These are phyloP conservation scores for Apodemia zela DNA, from an alignment of 2,888 invertebrate genomes.

Conservation along the genomic window DNA sequence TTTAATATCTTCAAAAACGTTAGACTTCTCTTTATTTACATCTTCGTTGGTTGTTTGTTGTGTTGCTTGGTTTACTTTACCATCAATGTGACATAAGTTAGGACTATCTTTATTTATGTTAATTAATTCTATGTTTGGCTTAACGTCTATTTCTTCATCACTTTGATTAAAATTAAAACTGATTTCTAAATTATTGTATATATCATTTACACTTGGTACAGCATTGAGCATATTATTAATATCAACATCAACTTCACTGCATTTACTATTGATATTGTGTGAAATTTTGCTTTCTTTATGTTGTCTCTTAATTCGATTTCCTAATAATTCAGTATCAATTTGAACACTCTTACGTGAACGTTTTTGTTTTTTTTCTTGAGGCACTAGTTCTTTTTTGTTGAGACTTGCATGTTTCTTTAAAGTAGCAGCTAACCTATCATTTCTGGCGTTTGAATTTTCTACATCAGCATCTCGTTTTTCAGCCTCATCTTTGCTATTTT, in stretches of 20 bases:
- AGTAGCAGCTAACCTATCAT: constrained; percentile 55
- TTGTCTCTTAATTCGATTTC: constrained; percentile 37
- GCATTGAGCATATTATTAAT: constrained; percentile 47
- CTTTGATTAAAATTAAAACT: constrained; percentile 42
- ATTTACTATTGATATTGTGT: constrained; percentile 37
- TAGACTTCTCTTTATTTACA: neutral
- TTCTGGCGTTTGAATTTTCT: constrained; percentile 28
- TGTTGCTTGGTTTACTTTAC: constrained; percentile 6
- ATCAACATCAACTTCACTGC: constrained; percentile 36
- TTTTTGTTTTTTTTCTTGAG: constrained; percentile 46
- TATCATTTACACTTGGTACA: constrained; percentile 72
- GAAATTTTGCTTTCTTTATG: constrained; percentile 30
- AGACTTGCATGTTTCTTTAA: constrained; percentile 62
- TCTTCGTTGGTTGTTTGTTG: constrained; percentile 24
- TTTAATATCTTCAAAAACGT: neutral
- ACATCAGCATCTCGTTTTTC: neutral
- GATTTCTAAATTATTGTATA: constrained; percentile 56
- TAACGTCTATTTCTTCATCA: constrained; percentile 22
- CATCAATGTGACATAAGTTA: constrained; percentile 15
- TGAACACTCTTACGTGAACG: constrained; percentile 54
- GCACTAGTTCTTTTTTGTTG: constrained; percentile 41
- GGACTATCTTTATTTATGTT: neutral
- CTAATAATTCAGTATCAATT: constrained; percentile 41
- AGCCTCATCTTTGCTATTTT: constrained; percentile 34
- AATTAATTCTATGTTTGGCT: constrained; percentile 1